Evolutionary conservation across 1,140 invertebrate species (phyloP).

Genomic region (Phenacoccus solenopsis): DNA sequence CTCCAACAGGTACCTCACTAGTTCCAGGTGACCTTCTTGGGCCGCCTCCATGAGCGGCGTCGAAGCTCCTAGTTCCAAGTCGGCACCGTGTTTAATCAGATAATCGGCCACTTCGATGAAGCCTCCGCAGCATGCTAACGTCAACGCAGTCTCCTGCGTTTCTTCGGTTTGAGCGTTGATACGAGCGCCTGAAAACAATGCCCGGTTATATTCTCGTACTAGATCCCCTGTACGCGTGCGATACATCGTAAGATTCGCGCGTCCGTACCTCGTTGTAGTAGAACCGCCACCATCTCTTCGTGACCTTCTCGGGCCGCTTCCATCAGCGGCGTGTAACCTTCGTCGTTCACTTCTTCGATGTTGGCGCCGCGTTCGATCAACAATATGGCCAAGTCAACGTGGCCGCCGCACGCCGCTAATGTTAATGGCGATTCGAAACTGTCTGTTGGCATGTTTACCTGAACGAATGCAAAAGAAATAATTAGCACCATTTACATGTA

Average conservation of each 20-base stretch:
- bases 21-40: constrained; percentile 90
- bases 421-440: constrained; percentile 98
- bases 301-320: constrained; percentile 97
- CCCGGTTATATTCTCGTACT: too few relatives aligned
- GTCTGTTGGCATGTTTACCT: constrained; percentile 97
- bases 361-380: constrained; percentile 93
- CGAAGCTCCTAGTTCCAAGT: constrained; percentile 89
- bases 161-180: constrained; percentile 98
- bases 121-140: constrained; percentile 91
- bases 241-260: neutral
- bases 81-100: constrained; percentile 87
- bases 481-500: too few relatives aligned
- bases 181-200: constrained; percentile 55
- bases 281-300: constrained; percentile 91
- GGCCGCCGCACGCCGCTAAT: constrained; percentile 93
- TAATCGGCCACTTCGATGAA: constrained; percentile 96
- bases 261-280: constrained; percentile 67
- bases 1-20: constrained; percentile 77
- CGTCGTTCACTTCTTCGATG: constrained; percentile 98
- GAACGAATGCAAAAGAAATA: too few relatives aligned
- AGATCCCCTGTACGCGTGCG: too few relatives aligned
- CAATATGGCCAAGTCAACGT: constrained; percentile 89
- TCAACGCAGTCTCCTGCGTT: constrained; percentile 94
- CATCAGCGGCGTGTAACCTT: constrained; percentile 99
- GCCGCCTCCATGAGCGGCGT: constrained; percentile 97